Conservation (phyloP, 2,888 invertebrate genomes). For the Acanthopleura granulata region DNA sequence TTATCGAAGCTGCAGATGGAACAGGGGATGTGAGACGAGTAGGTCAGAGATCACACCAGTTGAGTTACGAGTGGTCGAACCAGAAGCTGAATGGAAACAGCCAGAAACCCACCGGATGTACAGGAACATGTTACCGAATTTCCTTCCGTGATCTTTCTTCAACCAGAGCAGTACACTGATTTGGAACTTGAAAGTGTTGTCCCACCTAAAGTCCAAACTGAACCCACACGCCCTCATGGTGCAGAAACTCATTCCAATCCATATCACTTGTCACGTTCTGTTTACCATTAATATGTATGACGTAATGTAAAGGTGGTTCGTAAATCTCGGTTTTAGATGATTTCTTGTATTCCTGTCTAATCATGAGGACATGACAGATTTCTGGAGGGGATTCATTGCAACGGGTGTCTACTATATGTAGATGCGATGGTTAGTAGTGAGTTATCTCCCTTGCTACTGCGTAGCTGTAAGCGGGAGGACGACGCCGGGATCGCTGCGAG, state of each 20-base stretch:
- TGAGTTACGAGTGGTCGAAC: not conserved
- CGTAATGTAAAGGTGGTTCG: not conserved
- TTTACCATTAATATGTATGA: not conserved
- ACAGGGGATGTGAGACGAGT: not conserved
- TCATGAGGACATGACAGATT: not conserved
- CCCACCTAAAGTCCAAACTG: too few species aligned
- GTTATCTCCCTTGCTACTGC: too few species aligned
- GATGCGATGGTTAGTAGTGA: too few species aligned
- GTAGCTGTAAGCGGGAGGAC: too few species aligned
- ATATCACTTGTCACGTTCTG: not conserved
- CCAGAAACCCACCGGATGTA: too few species aligned
- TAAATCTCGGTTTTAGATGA: not conserved
- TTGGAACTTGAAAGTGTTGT: too few species aligned
- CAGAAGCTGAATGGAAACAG: too few species aligned
- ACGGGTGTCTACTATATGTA: not conserved
- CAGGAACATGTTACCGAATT: too few species aligned
- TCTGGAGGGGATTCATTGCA: not conserved
- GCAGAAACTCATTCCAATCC: not conserved
- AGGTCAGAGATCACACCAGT: constrained; percentile 1
- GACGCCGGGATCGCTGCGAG: too few species aligned
- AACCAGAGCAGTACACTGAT: too few species aligned
- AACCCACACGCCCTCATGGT: not conserved
- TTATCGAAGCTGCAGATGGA: constrained; percentile 8
- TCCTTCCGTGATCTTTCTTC: too few species aligned
- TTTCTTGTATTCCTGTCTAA: not conserved